Conservation (phyloP, 2,113 vertebrate genomes). For the Ranitomeya variabilis region DNA sequence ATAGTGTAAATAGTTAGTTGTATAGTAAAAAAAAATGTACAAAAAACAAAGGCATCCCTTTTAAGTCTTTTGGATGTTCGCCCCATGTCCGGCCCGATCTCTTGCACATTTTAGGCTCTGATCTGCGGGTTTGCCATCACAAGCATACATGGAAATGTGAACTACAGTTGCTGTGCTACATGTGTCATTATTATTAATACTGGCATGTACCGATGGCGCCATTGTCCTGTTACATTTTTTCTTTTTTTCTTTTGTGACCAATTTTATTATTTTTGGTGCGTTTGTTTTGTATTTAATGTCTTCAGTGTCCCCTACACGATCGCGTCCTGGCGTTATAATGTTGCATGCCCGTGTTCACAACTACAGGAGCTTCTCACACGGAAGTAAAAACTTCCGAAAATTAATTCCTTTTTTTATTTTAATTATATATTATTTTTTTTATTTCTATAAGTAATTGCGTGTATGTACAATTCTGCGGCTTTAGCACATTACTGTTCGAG, state of each 20-base stretch:
- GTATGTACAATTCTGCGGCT: slow-evolving; percentile 72
- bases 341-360: slow-evolving; percentile 73
- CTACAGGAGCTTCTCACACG: slow-evolving; percentile 69
- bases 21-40: slow-evolving; percentile 65
- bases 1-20: slow-evolving; percentile 76
- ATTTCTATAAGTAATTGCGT: slow-evolving; percentile 71
- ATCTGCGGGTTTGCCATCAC: neutral
- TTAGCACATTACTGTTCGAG: slow-evolving; percentile 68
- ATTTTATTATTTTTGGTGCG: slow-evolving; percentile 66
- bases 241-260: slow-evolving; percentile 65
- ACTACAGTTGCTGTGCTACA: slow-evolving; percentile 61
- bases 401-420: slow-evolving; percentile 71
- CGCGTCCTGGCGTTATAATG: slow-evolving; percentile 64
- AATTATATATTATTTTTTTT: slow-evolving; percentile 62
- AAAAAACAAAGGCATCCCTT: slow-evolving; percentile 46
- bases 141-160: slow-evolving; percentile 50
- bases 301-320: neutral
- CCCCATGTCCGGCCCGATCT: slow-evolving; percentile 56
- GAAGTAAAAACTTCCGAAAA: slow-evolving; percentile 65
- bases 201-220: slow-evolving; percentile 62
- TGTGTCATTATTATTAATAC: slow-evolving; percentile 54
- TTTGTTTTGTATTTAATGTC: slow-evolving; percentile 62
- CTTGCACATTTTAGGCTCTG: slow-evolving; percentile 35
- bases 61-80: slow-evolving; percentile 74
- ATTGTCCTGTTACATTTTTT: slow-evolving; percentile 38